These are phyloP conservation scores for Rhombomys opimus DNA, from an alignment of 2,113 vertebrate species.

Conservation along the genomic window DNA sequence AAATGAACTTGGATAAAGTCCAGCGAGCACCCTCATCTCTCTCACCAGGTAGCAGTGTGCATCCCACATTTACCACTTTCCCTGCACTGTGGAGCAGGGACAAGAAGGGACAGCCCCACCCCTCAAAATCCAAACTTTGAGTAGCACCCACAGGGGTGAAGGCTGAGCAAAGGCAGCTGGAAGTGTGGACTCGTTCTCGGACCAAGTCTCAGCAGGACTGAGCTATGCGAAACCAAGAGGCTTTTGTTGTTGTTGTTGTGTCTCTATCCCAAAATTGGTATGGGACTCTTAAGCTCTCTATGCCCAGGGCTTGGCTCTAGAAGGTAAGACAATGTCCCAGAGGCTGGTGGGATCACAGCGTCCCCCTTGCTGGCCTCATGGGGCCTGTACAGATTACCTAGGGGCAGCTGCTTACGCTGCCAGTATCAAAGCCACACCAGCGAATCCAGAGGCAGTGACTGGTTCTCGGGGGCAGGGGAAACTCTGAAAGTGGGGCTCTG, in stretches of 20 bases:
- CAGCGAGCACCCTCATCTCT: background rate
- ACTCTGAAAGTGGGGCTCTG: background rate
- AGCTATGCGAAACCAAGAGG: background rate
- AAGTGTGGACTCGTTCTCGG: background rate
- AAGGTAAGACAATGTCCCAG: background rate
- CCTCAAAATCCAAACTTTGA: background rate
- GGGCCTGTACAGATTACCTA: background rate
- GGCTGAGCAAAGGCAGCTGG: background rate
- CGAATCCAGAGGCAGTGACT: background rate
- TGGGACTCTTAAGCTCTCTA: background rate
- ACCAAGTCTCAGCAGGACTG: background rate
- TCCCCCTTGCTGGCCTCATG: background rate
- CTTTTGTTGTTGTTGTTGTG: background rate
- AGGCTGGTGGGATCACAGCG: background rate
- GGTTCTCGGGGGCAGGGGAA: background rate
- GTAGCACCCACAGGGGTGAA: background rate
- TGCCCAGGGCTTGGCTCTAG: background rate
- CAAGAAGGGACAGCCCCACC: background rate
- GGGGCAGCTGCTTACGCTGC: background rate
- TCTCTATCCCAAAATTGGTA: background rate
- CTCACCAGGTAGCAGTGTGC: background rate
- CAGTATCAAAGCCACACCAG: too few species aligned
- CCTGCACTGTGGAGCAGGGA: fast-evolving
- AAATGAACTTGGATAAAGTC: background rate
- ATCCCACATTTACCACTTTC: background rate